phyloP scores from a whole-genome alignment of 2,113 vertebrate genomes.

The Bos javanicus region DNA sequence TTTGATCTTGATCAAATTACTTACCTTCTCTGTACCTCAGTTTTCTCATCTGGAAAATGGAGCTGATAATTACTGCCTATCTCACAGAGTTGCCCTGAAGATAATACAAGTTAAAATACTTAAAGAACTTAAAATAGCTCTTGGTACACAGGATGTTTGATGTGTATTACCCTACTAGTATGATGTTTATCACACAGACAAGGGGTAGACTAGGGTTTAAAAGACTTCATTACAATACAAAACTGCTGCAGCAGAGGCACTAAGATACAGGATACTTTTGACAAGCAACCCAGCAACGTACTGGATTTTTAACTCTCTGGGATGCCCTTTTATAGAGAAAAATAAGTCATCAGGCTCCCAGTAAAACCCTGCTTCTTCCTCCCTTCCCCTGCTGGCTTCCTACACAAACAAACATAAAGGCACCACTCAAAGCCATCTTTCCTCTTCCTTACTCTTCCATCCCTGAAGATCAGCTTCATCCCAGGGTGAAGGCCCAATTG shows the following conservation, averaged over 20 bases:
- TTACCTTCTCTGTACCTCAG: neutral
- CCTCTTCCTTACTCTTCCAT: neutral
- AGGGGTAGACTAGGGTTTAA: neutral
- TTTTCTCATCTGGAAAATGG: slow-evolving; percentile 1
- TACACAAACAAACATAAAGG: neutral
- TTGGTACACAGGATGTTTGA: neutral
- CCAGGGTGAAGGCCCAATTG: neutral
- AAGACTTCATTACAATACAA: neutral
- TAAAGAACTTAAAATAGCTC: neutral
- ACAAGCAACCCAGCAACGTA: neutral
- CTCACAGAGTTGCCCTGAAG: neutral
- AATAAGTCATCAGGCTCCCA: neutral
- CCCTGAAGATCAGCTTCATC: neutral
- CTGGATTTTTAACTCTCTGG: neutral
- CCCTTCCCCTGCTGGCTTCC: neutral
- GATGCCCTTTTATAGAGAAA: neutral
- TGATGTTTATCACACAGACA: neutral
- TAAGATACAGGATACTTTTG: neutral
- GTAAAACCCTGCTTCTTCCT: neutral
- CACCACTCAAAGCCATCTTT: neutral
- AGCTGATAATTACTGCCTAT: neutral
- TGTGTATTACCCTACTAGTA: too few relatives aligned
- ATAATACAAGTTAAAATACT: neutral
- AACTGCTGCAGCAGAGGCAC: neutral
- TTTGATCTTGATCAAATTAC: neutral